Evolutionary conservation across 2,113 vertebrate genomes (phyloP).

Genomic region (Balaeniceps rex): DNA sequence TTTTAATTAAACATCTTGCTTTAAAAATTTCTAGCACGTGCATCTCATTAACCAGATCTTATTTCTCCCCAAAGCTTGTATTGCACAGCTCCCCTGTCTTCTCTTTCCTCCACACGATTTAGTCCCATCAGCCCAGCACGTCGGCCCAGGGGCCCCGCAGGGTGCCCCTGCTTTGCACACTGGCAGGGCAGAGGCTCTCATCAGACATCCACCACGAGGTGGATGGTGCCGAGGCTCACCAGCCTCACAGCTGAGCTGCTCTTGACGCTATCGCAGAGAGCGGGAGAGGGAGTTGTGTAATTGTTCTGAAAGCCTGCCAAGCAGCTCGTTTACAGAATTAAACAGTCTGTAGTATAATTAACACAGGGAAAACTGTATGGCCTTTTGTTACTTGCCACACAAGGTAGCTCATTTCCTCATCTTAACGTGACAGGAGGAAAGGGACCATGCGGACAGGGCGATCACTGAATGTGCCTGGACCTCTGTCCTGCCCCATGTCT

Average conservation of each 20-base stretch:
- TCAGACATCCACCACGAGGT: rapidly evolving
- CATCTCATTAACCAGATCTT: background rate
- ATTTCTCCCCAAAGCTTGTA: background rate
- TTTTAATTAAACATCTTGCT: background rate
- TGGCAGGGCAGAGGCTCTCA: background rate
- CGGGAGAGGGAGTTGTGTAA: background rate
- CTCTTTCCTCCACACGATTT: background rate
- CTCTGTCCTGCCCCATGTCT: background rate
- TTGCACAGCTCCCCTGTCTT: background rate
- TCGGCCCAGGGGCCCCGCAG: rapidly evolving
- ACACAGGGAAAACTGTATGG: background rate
- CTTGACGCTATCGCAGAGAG: rapidly evolving
- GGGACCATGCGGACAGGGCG: background rate
- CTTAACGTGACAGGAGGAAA: background rate
- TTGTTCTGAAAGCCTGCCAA: constrained; percentile 28
- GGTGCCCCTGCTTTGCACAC: background rate
- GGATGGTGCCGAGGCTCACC: background rate
- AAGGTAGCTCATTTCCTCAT: background rate
- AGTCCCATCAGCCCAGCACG: rapidly evolving
- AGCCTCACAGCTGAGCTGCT: background rate
- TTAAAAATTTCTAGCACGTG: background rate
- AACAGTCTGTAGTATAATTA: constrained; percentile 6
- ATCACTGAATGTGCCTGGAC: background rate
- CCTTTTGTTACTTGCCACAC: background rate
- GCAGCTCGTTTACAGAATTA: background rate